Percentiles rank a stretch among this genome's conserved stretches.
Evolutionary conservation across 2,888 invertebrate species (phyloP).

Genomic region (Agrotis clavis): DNA sequence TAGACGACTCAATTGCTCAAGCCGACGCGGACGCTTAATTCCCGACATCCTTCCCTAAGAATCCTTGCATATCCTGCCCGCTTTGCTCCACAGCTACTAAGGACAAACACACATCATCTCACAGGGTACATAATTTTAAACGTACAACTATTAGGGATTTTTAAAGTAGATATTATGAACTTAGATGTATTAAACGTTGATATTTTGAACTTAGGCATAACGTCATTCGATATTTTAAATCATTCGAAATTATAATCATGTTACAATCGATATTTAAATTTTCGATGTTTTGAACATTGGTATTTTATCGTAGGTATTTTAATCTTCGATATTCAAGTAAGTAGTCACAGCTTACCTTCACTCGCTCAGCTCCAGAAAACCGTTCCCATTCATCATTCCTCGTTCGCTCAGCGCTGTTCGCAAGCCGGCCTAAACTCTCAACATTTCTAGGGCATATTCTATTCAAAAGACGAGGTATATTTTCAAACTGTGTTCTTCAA

Average conservation of each 20-base stretch:
- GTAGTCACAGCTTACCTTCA: constrained; percentile 5
- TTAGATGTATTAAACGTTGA: no score
- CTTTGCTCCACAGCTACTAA: background rate
- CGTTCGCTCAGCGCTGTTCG: background rate
- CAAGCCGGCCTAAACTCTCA: constrained; percentile 11
- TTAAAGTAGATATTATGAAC: no score
- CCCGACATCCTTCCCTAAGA: constrained; percentile 10
- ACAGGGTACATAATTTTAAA: no score
- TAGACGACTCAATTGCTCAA: background rate
- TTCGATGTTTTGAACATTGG: no score
- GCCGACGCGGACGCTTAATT: background rate
- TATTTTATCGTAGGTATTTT: no score
- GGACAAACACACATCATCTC: background rate
- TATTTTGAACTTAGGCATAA: no score
- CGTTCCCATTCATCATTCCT: background rate
- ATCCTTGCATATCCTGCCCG: constrained; percentile 16
- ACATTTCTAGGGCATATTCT: constrained; percentile 32
- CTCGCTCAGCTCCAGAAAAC: constrained; percentile 6
- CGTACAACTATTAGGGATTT: no score
- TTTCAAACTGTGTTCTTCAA: constrained; percentile 30
- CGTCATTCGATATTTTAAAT: no score
- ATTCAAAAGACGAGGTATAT: constrained; percentile 46
- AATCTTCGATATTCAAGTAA: no score
- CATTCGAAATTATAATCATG: no score
- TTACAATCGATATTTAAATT: no score